Base-by-base conservation (phyloP, 2,888 invertebrate genomes). In the Drosophila colorata region DNA sequence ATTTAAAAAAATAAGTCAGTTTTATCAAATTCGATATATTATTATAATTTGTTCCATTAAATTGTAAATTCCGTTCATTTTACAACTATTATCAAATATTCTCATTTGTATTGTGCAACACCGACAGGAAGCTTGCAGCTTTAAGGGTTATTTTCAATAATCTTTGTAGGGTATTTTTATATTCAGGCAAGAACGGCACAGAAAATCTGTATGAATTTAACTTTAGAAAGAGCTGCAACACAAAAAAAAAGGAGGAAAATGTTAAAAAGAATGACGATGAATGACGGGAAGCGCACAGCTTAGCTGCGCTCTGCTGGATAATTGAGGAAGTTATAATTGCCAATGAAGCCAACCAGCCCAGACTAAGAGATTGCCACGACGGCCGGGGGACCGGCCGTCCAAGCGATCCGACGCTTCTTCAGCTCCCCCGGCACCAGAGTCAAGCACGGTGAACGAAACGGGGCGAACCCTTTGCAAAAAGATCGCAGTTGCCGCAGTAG, bases 281-380 rank as follows among this genome's bases (percentile, higher is more conserved):
- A 82, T 85, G 87, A 87, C 85, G 78, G 78, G 76, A 87, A 85
- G 74, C 84, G 85, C 80, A 80, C 82, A 84, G 83, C 83, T 83
- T 82, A 83, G 83, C 83, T 77, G 82, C 82, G 76, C 78, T 80
- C 80, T 80, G 75, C 71, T 79, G 88, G 82, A 89, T 91, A 91
- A 91, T 91, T 91, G 91, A 91, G 91, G 91, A 91, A 91, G 91
- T 90, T 89, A 91, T 91, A 91, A 86, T 86, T 86, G 85, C 85
- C 85, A 88, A 86, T 86, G 85, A 73, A 80, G 65, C 80, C 75
- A 75, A 59, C 49, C 61, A 67, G 67, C 47, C 70, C 74, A 60
- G 59, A 56, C 69, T 46, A 65, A 44, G 65, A 44, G 75, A 57
- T 65, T 58, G 78, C 57, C 74, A 74, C 68, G 53, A 57, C 49